A percentile compares a stretch with the other conserved stretches of the same genome.
Conservation (phyloP, 2,113 vertebrate species). For the Tautogolabrus adspersus region DNA sequence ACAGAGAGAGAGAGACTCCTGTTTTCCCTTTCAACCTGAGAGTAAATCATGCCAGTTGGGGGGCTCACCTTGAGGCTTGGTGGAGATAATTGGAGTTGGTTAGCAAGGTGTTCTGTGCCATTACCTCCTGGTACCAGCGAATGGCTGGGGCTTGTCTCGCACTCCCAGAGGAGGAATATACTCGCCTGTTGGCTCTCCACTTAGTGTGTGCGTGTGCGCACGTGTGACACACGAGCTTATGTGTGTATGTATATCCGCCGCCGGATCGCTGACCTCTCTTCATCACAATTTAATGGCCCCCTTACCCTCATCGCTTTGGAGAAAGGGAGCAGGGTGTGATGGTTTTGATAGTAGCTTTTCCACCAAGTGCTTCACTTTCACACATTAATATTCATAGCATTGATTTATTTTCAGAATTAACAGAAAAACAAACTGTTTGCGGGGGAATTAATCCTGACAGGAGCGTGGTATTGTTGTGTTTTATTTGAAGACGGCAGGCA, state of each 20-base stretch:
- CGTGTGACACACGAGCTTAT: neutral
- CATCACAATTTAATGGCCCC: slow-evolving; percentile 74
- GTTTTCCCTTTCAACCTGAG: slow-evolving; percentile 75
- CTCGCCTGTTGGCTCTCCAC: slow-evolving; percentile 70
- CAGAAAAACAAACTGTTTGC: slow-evolving; percentile 74
- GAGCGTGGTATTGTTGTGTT: slow-evolving; percentile 76
- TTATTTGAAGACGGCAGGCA: slow-evolving; percentile 73
- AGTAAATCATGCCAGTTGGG: slow-evolving; percentile 81
- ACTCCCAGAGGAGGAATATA: slow-evolving; percentile 72
- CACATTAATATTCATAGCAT: slow-evolving; percentile 81
- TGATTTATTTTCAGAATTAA: slow-evolving; percentile 80
- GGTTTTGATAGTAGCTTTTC: slow-evolving; percentile 64
- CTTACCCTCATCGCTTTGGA: slow-evolving; percentile 43
- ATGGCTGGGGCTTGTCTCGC: slow-evolving; percentile 74
- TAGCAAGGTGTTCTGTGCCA: slow-evolving; percentile 82
- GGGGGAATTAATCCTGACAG: slow-evolving; percentile 82
- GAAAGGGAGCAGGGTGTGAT: slow-evolving; percentile 49
- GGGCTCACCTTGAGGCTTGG: slow-evolving; percentile 81
- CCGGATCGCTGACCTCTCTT: slow-evolving; percentile 72
- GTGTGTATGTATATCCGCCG: slow-evolving; percentile 35
- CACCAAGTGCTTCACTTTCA: slow-evolving; percentile 70
- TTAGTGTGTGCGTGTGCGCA: slow-evolving; percentile 29
- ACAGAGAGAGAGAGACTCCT: slow-evolving; percentile 62
- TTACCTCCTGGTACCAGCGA: slow-evolving; percentile 82
- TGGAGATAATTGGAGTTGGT: slow-evolving; percentile 85